Evolutionary conservation across 2,888 invertebrate genomes (phyloP).

Genomic region (Cheilosia vernalis): DNA sequence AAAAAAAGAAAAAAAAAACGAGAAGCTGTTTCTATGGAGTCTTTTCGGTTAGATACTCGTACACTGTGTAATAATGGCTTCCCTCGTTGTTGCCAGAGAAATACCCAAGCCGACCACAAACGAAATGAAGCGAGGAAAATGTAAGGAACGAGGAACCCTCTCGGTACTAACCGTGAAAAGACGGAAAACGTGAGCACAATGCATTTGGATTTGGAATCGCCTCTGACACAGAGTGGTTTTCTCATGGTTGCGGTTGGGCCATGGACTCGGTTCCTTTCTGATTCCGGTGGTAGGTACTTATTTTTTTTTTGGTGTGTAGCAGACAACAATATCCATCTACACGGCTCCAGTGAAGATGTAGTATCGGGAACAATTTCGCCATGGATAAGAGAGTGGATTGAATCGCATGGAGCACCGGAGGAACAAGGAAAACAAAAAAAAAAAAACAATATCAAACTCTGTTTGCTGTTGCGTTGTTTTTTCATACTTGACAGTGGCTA

Average conservation of each 20-base stretch:
- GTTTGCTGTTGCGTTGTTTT: conserved; percentile 23
- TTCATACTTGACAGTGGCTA: conserved; percentile 67
- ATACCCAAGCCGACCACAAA: conserved; percentile 44
- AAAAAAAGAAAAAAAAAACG: neutral
- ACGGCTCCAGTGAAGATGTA: conserved; percentile 22
- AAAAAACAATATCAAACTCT: conserved; percentile 12
- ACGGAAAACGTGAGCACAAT: conserved; percentile 70
- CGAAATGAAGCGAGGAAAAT: conserved; percentile 71
- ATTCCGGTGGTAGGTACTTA: conserved; percentile 55
- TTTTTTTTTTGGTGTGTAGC: conserved; percentile 34
- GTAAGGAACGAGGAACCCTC: conserved; percentile 20
- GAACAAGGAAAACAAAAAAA: neutral
- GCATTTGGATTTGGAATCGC: conserved; percentile 49
- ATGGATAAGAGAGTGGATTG: conserved; percentile 72
- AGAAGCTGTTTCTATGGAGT: conserved; percentile 18
- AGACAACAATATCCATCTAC: conserved; percentile 48
- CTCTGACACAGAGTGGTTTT: conserved; percentile 36
- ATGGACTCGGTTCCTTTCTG: conserved; percentile 31
- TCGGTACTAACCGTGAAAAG: conserved; percentile 62
- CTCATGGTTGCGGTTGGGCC: conserved; percentile 16
- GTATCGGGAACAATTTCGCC: conserved; percentile 70
- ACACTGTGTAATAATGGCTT: conserved; percentile 65
- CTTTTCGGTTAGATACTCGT: conserved; percentile 56
- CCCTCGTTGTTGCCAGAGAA: conserved; percentile 53
- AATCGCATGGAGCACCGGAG: conserved; percentile 50